Base-by-base conservation (phyloP, 1,140 invertebrate genomes). In the Polyergus mexicanus region DNA sequence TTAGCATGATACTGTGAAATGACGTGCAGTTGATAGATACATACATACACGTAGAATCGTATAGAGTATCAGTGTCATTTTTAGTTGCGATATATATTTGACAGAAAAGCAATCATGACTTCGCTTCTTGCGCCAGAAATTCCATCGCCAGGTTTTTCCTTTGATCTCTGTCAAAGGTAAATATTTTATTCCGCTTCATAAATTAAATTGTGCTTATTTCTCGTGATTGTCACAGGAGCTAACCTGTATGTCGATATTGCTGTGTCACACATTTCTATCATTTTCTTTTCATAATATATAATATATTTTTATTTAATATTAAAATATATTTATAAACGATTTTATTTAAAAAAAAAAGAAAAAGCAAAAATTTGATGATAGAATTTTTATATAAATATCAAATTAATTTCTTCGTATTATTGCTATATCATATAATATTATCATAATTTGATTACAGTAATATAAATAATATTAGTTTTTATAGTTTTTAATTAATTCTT, bases 81-180 rank as follows among this genome's bases (percentile, higher is more conserved):
- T 72, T 3, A 32, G 35, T 32, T n/a, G n/a, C 32, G 19, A n/a
- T 51, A 51, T 16, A 56, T 58, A 81, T 47, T 72, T 83, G 25
- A 47, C 11, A 22, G 13, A 22, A 32, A 22, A 19, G 7, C n/a
- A 56, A 63, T 51, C 16, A 97, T 97, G 97, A 95, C 96, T 90
- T 96, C 96, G n/a, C 95, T 97, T 91, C 94, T 97, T 62, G 95
- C 96, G 68, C 97, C 97, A 28, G 97, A 97, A 94, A 95, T 97
- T 92, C 96, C 96, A 28, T 89, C 94, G 28, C 94, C 97, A 28
- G 98, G 98, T 69, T 98, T 98, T 94, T 97, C 97, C 65, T 98
- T 98, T 90, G 98, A 98, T 91, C 98, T 98, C 92, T 98, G 97
- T 93, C 96, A 96, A 93, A 97, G 98, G 98, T 98, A 96, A 94